Percentiles rank a stretch among this genome's conserved stretches.
These are phyloP conservation scores for Sphaerodactylus townsendi DNA, from an alignment of 2,113 vertebrate genomes.

Conservation along the genomic window DNA sequence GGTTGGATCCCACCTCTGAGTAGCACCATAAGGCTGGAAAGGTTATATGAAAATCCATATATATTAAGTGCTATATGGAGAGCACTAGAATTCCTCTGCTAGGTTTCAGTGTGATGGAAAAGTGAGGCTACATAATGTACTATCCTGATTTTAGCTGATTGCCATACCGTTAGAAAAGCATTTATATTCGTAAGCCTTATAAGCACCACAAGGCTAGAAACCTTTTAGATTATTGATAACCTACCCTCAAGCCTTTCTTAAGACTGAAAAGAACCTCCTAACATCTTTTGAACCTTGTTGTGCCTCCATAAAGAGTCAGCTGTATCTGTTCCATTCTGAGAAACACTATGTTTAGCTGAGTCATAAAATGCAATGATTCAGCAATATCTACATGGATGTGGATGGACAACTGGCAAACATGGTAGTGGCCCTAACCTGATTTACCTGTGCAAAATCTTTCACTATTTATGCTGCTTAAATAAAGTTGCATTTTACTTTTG, in stretches of 20 bases:
- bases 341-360: not conserved
- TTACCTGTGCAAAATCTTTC: not conserved
- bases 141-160: no score
- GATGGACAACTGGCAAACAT: not conserved
- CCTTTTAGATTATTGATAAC: not conserved
- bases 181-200: not conserved
- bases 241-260: not conserved
- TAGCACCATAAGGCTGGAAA: no score
- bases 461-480: not conserved
- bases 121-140: no score
- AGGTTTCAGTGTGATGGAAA: no score
- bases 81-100: no score
- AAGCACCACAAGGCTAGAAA: not conserved
- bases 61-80: no score
- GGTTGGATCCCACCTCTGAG: no score
- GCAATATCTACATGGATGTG: not conserved
- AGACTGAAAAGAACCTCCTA: not conserved
- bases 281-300: not conserved
- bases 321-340: not conserved
- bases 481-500: not conserved
- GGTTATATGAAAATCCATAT: no score
- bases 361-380: not conserved
- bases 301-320: not conserved
- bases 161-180: not conserved
- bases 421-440: not conserved